These are phyloP conservation scores for Cherax quadricarinatus DNA, from an alignment of 1,140 invertebrate species.

Conservation along the genomic window DNA sequence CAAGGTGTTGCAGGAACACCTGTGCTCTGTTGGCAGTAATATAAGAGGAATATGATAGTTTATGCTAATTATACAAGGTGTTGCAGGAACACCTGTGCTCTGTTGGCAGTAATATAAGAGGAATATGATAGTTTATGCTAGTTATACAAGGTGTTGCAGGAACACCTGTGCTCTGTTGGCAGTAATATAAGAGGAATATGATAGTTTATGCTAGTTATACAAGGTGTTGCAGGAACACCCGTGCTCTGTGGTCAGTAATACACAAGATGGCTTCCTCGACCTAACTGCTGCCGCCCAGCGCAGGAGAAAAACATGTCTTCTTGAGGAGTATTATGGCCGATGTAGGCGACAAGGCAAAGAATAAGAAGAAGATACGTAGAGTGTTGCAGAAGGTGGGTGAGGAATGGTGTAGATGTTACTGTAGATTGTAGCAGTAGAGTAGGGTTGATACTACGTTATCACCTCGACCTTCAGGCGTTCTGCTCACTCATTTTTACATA, in stretches of 20 bases:
- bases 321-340: constrained; percentile 63
- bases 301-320: constrained; percentile 46
- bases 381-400: constrained; percentile 50
- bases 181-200: no score
- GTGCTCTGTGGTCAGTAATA: neutral
- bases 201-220: no score
- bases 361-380: constrained; percentile 56
- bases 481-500: neutral
- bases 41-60: no score
- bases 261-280: constrained; percentile 52
- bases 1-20: no score
- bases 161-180: no score
- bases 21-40: no score
- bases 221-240: no score
- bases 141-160: no score
- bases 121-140: no score
- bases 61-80: no score
- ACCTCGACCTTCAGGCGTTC: constrained; percentile 39
- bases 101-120: no score
- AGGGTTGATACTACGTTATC: constrained; percentile 18
- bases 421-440: neutral
- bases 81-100: no score
- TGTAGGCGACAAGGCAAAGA: constrained; percentile 60
- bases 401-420: neutral
- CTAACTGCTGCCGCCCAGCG: neutral